Conservation (phyloP, 2,113 vertebrate genomes). For the Gnathonemus echidnorhynchus region DNA sequence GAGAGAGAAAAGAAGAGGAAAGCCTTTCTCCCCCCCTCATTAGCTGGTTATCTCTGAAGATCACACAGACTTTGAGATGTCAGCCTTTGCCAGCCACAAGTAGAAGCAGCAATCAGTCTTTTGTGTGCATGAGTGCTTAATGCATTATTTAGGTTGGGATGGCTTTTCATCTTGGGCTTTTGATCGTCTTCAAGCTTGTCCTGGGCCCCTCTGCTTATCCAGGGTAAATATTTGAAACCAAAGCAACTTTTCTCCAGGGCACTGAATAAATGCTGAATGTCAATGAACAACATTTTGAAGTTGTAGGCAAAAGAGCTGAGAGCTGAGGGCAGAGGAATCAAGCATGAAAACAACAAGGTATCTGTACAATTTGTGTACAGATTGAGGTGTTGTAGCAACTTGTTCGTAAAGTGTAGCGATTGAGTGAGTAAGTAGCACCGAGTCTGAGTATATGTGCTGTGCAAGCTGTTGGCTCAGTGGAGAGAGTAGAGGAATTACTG, state of each 20-base stretch:
- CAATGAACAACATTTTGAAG: not conserved
- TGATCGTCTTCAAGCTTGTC: conserved; percentile 9
- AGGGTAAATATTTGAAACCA: conserved; percentile 7
- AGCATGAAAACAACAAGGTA: not conserved
- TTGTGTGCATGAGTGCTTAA: conserved; percentile 13
- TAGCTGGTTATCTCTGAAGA: conserved; percentile 9
- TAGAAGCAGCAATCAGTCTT: conserved; percentile 15
- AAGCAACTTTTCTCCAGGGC: conserved; percentile 8
- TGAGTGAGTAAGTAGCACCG: not conserved
- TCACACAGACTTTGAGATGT: conserved; percentile 13
- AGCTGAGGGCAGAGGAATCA: not conserved
- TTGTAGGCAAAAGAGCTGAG: not conserved
- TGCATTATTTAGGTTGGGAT: conserved; percentile 3
- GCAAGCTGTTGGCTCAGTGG: not conserved
- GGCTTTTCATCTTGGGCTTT: conserved; percentile 12
- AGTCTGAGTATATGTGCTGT: not conserved
- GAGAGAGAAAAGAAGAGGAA: not conserved
- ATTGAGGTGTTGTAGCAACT: not conserved
- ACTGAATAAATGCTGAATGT: not conserved
- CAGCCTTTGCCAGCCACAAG: conserved; percentile 6
- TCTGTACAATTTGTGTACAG: not conserved
- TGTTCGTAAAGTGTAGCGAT: no score
- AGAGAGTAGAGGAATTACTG: not conserved
- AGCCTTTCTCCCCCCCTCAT: not conserved
- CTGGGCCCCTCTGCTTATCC: not conserved